These are phyloP conservation scores for Agriopis marginaria DNA, from an alignment of 2,888 invertebrate species.

Conservation along the genomic window DNA sequence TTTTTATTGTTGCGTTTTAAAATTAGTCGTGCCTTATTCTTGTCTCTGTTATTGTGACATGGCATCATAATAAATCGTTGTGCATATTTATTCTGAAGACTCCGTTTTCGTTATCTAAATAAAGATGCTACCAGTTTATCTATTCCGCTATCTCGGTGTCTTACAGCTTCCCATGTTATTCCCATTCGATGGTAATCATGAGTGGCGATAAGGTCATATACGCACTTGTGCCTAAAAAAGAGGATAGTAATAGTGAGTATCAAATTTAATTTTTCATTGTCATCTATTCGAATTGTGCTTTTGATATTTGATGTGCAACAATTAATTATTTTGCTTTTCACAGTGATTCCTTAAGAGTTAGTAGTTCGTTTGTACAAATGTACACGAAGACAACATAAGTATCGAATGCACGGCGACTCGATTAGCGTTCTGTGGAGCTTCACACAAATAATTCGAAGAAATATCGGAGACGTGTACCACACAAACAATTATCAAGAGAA, in stretches of 20 bases:
- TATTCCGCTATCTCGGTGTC: neutral
- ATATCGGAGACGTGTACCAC: too few species aligned
- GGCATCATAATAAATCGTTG: neutral
- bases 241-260: conserved; percentile 54
- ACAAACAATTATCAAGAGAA: too few species aligned
- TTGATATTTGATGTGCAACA: too few species aligned
- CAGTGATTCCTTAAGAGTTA: too few species aligned
- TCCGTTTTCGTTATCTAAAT: conserved; percentile 13
- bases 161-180: conserved; percentile 43
- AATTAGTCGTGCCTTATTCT: too few species aligned
- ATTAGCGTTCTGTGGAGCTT: too few species aligned
- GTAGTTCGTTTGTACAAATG: too few species aligned
- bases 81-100: neutral
- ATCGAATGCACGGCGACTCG: too few species aligned
- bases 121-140: conserved; percentile 4
- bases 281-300: neutral
- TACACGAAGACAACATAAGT: too few species aligned
- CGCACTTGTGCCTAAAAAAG: conserved; percentile 52
- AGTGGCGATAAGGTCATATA: conserved; percentile 57
- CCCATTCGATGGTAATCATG: conserved; percentile 49
- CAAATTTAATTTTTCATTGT: neutral
- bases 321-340: too few species aligned
- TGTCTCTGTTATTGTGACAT: neutral
- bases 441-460: too few species aligned
- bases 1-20: too few species aligned